Percentiles rank a stretch among this genome's conserved stretches.
Conservation (phyloP, 2,888 invertebrate species). For the Rhabditophanes sp. region DNA sequence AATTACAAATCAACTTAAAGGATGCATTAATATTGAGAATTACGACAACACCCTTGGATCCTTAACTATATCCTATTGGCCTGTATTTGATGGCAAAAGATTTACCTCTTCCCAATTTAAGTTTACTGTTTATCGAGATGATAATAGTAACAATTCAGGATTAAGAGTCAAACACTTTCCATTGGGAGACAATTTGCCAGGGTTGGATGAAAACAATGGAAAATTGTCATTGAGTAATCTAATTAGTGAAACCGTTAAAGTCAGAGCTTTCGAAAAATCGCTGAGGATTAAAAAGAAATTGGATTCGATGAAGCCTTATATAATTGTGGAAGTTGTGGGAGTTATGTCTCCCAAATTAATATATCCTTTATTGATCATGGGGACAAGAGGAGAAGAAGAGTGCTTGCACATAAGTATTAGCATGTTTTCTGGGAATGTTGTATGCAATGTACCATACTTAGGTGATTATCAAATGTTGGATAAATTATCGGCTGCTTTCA, state of each 20-base stretch:
- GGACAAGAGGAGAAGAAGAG: constrained; percentile 11
- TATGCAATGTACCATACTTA: constrained; percentile 22
- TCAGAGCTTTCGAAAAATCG: constrained; percentile 5
- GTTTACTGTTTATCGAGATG: constrained; percentile 7
- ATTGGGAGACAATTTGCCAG: constrained; percentile 16
- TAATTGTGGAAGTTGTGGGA: constrained; percentile 12
- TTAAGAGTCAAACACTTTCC: constrained; percentile 31
- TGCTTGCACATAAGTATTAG: constrained; percentile 25
- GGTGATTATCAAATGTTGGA: too few relatives aligned
- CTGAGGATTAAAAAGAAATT: too few relatives aligned
- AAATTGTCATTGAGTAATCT: constrained; percentile 1
- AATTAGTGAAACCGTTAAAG: constrained; percentile 3
- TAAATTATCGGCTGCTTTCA: too few relatives aligned
- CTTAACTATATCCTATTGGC: constrained; percentile 33
- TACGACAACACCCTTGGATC: constrained; percentile 27
- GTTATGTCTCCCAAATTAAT: constrained; percentile 21
- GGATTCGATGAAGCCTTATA: background rate
- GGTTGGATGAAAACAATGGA: constrained; percentile 20
- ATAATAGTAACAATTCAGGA: constrained; percentile 15
- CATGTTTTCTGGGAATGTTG: constrained; percentile 30
- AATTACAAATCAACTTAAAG: constrained; percentile 69
- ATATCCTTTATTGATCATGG: constrained; percentile 19
- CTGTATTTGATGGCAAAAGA: background rate
- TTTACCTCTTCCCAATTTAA: background rate
- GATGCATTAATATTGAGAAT: constrained; percentile 22